Conservation (phyloP, 2,888 invertebrate species). For the Tipula lateralis region DNA sequence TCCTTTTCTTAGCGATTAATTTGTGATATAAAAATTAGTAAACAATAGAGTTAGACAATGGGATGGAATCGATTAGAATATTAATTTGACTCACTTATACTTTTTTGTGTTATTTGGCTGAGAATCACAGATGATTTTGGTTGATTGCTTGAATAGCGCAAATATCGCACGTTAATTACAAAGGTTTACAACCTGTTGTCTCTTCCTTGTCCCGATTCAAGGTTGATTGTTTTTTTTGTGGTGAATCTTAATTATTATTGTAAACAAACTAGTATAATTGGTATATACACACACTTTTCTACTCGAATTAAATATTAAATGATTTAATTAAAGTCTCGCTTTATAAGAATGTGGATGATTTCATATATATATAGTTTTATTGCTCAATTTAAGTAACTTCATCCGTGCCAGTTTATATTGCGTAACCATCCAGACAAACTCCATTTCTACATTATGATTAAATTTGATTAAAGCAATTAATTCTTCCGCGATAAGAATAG, state of each 20-base stretch:
- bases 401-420: background rate
- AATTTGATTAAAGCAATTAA: background rate
- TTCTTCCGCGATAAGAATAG: background rate
- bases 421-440: background rate
- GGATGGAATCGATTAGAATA: slow-evolving; percentile 25
- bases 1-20: slow-evolving; percentile 28
- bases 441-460: background rate
- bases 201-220: background rate
- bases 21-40: slow-evolving; percentile 31
- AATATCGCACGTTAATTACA: background rate
- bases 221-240: background rate
- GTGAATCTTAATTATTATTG: background rate
- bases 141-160: background rate
- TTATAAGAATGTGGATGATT: background rate
- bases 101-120: background rate
- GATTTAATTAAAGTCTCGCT: background rate
- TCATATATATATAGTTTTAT: background rate
- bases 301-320: background rate
- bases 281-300: background rate
- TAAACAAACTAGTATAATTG: background rate
- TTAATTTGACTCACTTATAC: background rate
- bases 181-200: background rate
- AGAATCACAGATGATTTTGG: background rate
- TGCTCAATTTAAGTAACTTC: background rate
- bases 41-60: slow-evolving; percentile 29